These are phyloP conservation scores for Gopherus flavomarginatus DNA, from an alignment of 2,113 vertebrate species.

Conservation along the genomic window DNA sequence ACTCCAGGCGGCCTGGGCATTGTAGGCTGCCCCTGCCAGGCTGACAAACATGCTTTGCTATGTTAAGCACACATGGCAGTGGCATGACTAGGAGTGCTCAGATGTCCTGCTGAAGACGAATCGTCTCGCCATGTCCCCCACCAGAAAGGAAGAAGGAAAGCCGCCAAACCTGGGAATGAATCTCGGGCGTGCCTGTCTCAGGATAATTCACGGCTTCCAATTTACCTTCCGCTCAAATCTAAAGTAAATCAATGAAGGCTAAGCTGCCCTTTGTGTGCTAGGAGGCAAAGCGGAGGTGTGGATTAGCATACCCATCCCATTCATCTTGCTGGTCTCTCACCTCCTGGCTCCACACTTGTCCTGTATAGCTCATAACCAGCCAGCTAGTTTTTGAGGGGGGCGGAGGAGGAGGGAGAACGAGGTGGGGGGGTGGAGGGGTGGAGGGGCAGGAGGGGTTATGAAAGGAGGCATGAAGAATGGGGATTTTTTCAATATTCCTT, in stretches of 20 bases:
- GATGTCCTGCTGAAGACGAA: conserved; percentile 68
- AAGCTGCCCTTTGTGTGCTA: conserved; percentile 69
- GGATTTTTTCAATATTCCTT: background rate
- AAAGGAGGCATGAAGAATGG: conserved; percentile 31
- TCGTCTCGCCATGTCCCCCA: conserved; percentile 75
- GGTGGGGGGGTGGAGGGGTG: background rate
- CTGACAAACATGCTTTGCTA: no score
- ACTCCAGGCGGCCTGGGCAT: no score
- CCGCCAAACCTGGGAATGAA: conserved; percentile 83
- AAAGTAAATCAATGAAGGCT: conserved; percentile 80
- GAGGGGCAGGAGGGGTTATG: background rate
- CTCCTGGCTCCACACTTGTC: conserved; percentile 65
- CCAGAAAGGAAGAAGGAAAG: conserved; percentile 74
- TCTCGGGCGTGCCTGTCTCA: conserved; percentile 78
- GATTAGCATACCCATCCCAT: conserved; percentile 76
- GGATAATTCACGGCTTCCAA: conserved; percentile 88
- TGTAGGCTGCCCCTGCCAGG: no score
- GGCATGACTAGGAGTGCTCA: conserved; percentile 60
- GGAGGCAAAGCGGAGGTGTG: conserved; percentile 65
- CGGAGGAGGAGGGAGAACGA: background rate
- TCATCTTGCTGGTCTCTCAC: conserved; percentile 75
- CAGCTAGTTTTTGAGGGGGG: conserved; percentile 56
- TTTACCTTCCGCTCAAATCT: conserved; percentile 82
- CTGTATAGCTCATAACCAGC: conserved; percentile 69
- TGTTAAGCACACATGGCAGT: conserved; percentile 13